Evolutionary conservation across 1,140 invertebrate genomes (phyloP).

Genomic region (Lordiphosa clarofinis): DNA sequence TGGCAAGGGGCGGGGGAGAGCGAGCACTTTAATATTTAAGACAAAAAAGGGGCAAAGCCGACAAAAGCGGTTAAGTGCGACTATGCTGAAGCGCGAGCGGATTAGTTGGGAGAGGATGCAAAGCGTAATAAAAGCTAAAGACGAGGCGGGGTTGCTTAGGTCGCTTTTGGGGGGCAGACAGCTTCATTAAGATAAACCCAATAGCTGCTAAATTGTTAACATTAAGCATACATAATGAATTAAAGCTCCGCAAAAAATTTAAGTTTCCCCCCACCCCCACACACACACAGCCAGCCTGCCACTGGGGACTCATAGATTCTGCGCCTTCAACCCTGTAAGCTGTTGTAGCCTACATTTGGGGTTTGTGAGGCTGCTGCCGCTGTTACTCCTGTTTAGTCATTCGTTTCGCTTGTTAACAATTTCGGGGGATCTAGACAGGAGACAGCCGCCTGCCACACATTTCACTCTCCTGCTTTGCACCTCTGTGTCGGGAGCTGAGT

Average conservation of each 20-base stretch:
- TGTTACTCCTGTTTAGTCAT: constrained; percentile 51
- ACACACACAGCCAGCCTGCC: constrained; percentile 22
- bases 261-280: constrained; percentile 42
- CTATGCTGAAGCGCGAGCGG: constrained; percentile 45
- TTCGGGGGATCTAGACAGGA: constrained; percentile 27
- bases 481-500: constrained; percentile 21
- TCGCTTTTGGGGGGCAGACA: constrained; percentile 57
- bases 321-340: constrained; percentile 14
- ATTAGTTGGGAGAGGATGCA: constrained; percentile 33
- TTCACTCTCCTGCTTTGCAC: constrained; percentile 34
- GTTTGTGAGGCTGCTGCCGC: constrained; percentile 6
- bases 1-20: constrained; percentile 20
- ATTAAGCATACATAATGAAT: constrained; percentile 76
- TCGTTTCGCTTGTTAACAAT: constrained; percentile 73
- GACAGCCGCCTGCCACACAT: constrained; percentile 46
- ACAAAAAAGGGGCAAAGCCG: constrained; percentile 37
- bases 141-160: constrained; percentile 35
- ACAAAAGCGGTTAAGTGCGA: constrained; percentile 51
- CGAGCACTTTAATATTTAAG: constrained; percentile 73
- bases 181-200: constrained; percentile 77
- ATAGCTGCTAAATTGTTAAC: constrained; percentile 78
- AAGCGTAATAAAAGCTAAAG: constrained; percentile 72
- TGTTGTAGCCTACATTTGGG: constrained; percentile 18
- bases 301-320: constrained; percentile 29
- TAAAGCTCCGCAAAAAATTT: constrained; percentile 59